Evolutionary conservation across 2,888 invertebrate species (phyloP).

Genomic region (Poecilobothrus nobilitatus): DNA sequence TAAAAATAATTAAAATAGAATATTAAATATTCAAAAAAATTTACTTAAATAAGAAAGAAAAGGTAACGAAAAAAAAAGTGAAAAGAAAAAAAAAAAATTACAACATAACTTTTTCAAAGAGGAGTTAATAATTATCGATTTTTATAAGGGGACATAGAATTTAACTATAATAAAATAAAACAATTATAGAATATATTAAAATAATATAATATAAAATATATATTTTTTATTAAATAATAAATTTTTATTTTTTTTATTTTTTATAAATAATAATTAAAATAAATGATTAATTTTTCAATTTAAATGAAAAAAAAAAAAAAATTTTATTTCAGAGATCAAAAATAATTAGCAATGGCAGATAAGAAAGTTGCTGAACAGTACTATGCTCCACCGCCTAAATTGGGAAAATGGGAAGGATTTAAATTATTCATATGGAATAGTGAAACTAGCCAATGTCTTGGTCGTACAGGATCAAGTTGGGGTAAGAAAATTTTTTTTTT

Average conservation of each 20-base stretch:
- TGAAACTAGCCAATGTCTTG: constrained; percentile 84
- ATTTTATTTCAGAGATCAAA: constrained; percentile 17
- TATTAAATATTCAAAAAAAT: background rate
- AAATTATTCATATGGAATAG: constrained; percentile 83
- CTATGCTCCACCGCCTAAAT: constrained; percentile 70
- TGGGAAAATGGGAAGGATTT: constrained; percentile 79
- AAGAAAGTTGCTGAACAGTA: constrained; percentile 68
- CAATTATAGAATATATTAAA: background rate
- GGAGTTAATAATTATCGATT: background rate
- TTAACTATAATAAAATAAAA: background rate
- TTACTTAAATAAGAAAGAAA: background rate
- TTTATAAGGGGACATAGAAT: background rate
- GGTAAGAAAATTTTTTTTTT: constrained; percentile 81
- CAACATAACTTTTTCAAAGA: background rate
- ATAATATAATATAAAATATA: background rate
- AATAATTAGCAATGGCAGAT: constrained; percentile 55
- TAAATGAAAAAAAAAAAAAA: too few species aligned
- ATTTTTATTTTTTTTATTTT: too few species aligned
- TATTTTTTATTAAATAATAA: background rate
- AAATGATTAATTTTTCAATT: too few species aligned
- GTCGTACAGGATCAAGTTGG: constrained; percentile 89
- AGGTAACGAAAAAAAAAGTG: background rate
- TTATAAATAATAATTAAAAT: too few species aligned
- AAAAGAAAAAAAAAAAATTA: background rate
- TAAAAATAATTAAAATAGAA: too few species aligned